Percentiles rank a stretch among this genome's conserved stretches.
Conservation (phyloP, 30 jellyfish, hydroid and myxozoan genomes). For the Morbakka virulenta region DNA sequence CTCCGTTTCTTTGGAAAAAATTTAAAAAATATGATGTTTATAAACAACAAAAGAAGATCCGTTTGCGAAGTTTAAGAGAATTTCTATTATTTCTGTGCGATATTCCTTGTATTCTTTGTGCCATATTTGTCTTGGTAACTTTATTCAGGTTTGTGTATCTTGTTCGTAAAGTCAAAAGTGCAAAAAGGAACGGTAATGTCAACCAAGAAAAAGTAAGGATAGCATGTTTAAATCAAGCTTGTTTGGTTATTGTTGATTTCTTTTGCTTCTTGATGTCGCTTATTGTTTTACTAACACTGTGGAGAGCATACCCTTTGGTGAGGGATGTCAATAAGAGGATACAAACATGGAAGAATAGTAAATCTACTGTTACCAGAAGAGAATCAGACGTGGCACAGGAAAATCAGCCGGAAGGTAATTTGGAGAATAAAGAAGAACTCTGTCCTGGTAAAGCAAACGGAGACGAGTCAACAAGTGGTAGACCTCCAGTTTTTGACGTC, state of each 20-base stretch:
- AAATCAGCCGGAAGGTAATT: no score
- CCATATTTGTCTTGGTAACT: slow-evolving; percentile 40
- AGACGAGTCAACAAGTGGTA: neutral
- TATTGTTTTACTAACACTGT: slow-evolving; percentile 38
- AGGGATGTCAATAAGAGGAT: slow-evolving; percentile 30
- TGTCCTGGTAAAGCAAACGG: neutral
- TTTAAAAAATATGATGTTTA: slow-evolving; percentile 1
- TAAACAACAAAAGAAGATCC: slow-evolving; percentile 20
- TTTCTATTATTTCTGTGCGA: slow-evolving; percentile 61
- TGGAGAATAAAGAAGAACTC: neutral
- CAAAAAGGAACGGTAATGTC: neutral
- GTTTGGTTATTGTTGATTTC: slow-evolving; percentile 65
- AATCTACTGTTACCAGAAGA: no score
- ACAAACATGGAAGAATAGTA: neutral
- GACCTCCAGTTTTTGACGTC: neutral
- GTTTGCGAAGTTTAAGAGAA: slow-evolving; percentile 36
- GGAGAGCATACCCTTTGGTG: slow-evolving; percentile 80
- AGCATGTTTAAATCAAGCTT: slow-evolving; percentile 30
- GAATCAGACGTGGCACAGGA: no score
- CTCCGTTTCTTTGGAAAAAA: slow-evolving; percentile 52
- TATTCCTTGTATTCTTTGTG: slow-evolving; percentile 63
- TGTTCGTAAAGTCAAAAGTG: slow-evolving; percentile 12
- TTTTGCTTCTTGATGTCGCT: slow-evolving; percentile 49
- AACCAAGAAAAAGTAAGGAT: slow-evolving; percentile 48
- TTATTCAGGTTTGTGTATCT: slow-evolving; percentile 54